Evolutionary conservation across 2,888 invertebrate species (phyloP).

Genomic region (Poecilus cupreus): DNA sequence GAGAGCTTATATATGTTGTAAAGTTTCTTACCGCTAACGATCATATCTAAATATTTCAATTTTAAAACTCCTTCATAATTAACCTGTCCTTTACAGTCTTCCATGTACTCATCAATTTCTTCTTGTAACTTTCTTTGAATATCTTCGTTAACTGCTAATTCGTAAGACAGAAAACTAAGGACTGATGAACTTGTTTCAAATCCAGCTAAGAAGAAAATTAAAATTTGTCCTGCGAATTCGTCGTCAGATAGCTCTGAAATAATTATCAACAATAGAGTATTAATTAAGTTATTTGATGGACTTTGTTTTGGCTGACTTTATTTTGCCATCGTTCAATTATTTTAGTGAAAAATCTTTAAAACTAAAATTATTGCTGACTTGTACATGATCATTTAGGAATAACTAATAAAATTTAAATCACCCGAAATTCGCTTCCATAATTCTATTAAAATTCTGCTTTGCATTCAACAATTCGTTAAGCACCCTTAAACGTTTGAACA

Average conservation of each 20-base stretch:
- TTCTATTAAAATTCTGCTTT: no score
- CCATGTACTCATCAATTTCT: conserved; percentile 59
- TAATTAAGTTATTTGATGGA: no score
- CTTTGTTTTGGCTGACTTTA: no score
- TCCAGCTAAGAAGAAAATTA: conserved; percentile 73
- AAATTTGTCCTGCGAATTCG: conserved; percentile 74
- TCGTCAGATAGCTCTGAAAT: conserved; percentile 67
- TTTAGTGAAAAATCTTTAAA: no score
- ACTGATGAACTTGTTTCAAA: conserved; percentile 71
- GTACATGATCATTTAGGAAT: no score
- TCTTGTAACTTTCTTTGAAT: conserved; percentile 60
- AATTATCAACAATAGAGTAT: no score
- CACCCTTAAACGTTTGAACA: no score
- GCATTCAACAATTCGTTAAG: no score
- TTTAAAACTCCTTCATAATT: conserved; percentile 70
- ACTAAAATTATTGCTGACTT: no score
- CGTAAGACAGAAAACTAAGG: conserved; percentile 71
- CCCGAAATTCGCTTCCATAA: no score
- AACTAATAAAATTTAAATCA: no score
- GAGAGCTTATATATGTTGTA: background rate
- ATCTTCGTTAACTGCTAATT: conserved; percentile 71
- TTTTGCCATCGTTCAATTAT: no score
- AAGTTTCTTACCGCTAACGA: conserved; percentile 69
- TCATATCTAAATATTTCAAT: conserved; percentile 74
- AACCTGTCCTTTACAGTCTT: conserved; percentile 64